Conservation (phyloP, 2,888 invertebrate species). For the Sinodicranocentrus sp. region DNA sequence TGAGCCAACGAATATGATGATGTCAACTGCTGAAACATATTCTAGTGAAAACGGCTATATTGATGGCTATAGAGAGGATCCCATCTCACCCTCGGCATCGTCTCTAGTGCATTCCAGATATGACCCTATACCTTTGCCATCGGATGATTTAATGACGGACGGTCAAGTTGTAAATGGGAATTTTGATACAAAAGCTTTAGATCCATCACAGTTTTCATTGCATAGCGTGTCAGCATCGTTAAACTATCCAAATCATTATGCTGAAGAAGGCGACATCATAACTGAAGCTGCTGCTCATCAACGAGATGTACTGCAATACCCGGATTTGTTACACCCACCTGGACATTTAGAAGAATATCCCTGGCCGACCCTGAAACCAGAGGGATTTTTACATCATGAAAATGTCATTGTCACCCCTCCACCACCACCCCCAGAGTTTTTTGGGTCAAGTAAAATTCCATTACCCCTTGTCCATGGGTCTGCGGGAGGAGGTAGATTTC, state of each 20-base stretch:
- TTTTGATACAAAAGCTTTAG: slow-evolving; percentile 56
- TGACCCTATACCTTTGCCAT: slow-evolving; percentile 14
- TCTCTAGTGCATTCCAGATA: not conserved
- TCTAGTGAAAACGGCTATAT: slow-evolving; percentile 2
- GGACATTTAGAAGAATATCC: slow-evolving; percentile 28
- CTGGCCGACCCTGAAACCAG: not conserved
- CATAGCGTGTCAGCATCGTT: slow-evolving; percentile 54
- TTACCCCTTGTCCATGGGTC: not conserved
- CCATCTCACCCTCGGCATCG: not conserved
- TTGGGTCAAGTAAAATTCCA: not conserved
- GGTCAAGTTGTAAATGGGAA: slow-evolving; percentile 21
- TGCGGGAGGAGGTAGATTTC: slow-evolving; percentile 9
- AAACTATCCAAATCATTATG: slow-evolving; percentile 25
- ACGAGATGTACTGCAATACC: not conserved
- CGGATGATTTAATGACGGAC: slow-evolving; percentile 24
- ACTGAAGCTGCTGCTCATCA: not conserved
- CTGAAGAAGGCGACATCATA: not conserved
- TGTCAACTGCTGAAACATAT: slow-evolving; percentile 13
- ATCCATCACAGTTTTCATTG: slow-evolving; percentile 41
- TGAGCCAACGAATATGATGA: slow-evolving; percentile 23
- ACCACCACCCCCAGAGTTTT: slow-evolving; percentile 25
- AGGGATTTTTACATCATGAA: slow-evolving; percentile 2
- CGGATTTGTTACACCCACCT: slow-evolving; percentile 6
- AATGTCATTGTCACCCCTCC: slow-evolving; percentile 16
- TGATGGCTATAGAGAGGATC: not conserved